Percentiles rank a stretch among this genome's conserved stretches.
These are phyloP conservation scores for Phengaris alcon DNA, from an alignment of 2,888 invertebrate genomes.

Conservation along the genomic window DNA sequence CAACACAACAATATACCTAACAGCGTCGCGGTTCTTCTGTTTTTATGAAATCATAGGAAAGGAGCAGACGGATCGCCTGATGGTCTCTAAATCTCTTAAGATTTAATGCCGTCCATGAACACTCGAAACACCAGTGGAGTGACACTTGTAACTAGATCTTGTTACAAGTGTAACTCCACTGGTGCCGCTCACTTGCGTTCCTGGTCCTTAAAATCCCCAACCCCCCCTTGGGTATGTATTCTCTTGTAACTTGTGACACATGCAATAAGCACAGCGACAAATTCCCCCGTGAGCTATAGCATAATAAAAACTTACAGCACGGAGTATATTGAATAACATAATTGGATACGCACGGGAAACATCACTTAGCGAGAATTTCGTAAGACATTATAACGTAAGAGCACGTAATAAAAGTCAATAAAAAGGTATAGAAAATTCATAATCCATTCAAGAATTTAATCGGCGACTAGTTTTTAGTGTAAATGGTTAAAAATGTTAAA, in stretches of 20 bases:
- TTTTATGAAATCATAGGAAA: too few relatives aligned
- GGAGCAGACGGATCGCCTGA: too few relatives aligned
- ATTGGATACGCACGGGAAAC: conserved; percentile 30
- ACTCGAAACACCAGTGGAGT: too few relatives aligned
- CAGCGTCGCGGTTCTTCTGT: too few relatives aligned
- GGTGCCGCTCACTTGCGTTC: too few relatives aligned
- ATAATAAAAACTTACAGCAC: conserved; percentile 55
- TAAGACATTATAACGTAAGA: conserved; percentile 10
- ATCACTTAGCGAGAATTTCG: not conserved
- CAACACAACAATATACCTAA: too few relatives aligned
- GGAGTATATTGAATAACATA: conserved; percentile 45
- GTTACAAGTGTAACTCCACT: too few relatives aligned
- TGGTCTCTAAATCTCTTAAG: too few relatives aligned
- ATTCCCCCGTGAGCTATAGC: conserved; percentile 53
- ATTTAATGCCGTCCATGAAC: too few relatives aligned
- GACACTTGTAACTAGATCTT: too few relatives aligned
- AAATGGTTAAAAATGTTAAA: too few relatives aligned
- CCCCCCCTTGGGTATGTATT: not conserved
- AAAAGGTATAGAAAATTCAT: not conserved
- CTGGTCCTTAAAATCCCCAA: too few relatives aligned
- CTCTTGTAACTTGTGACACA: conserved; percentile 38
- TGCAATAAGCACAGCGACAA: conserved; percentile 49
- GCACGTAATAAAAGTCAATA: not conserved
- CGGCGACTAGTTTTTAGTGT: not conserved
- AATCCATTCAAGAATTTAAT: not conserved